These are phyloP conservation scores for Rhynchomys soricoides DNA, from an alignment of 2,113 vertebrate genomes.

Conservation along the genomic window DNA sequence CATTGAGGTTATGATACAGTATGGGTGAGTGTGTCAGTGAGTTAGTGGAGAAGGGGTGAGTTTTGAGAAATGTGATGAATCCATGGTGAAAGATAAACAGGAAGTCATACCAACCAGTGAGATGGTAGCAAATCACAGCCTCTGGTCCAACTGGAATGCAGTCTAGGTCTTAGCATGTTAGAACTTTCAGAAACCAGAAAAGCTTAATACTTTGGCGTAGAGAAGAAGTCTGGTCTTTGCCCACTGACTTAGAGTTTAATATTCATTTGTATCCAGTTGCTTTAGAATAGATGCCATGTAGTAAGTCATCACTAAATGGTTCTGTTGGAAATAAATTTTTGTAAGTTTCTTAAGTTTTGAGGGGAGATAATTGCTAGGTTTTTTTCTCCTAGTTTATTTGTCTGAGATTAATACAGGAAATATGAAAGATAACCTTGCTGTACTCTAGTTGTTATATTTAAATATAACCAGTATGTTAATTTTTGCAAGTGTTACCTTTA, in stretches of 20 bases:
- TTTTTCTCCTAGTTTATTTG: conserved; percentile 7
- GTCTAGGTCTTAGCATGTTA: background rate
- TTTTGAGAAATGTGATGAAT: background rate
- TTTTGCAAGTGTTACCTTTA: conserved; percentile 47
- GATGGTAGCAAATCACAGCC: background rate
- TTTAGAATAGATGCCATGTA: background rate
- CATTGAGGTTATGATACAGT: fast-evolving
- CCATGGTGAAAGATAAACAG: background rate
- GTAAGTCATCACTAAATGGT: background rate
- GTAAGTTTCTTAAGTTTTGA: background rate
- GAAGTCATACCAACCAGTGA: background rate
- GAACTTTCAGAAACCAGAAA: background rate
- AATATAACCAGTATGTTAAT: background rate
- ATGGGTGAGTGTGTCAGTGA: background rate
- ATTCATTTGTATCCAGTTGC: background rate
- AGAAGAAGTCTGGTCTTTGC: background rate
- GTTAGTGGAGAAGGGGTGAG: background rate
- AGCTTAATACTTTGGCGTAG: background rate
- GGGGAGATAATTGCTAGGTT: background rate
- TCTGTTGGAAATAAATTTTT: background rate
- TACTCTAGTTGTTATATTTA: background rate
- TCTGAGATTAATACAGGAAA: conserved; percentile 2
- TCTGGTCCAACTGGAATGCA: background rate
- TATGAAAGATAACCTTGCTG: background rate
- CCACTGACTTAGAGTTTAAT: background rate